These are phyloP conservation scores for Globicephala melas DNA, from an alignment of 2,113 vertebrate species.

Conservation along the genomic window DNA sequence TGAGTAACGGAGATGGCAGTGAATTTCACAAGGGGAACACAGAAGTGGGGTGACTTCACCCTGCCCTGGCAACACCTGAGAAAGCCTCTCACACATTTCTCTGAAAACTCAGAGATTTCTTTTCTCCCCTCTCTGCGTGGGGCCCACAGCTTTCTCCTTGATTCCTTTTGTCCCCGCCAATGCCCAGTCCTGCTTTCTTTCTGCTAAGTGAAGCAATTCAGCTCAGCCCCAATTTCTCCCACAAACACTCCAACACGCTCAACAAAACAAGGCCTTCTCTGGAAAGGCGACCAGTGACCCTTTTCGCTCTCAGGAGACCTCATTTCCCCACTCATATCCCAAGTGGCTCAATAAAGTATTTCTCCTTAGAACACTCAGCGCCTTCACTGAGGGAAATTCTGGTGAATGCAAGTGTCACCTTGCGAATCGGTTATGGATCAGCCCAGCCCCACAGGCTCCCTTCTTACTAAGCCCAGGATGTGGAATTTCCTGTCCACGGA, in stretches of 20 bases:
- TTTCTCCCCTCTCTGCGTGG: background rate
- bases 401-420: fast-evolving
- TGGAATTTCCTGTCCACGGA: background rate
- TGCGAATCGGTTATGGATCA: background rate
- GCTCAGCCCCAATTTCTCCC: background rate
- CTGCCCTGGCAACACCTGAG: fast-evolving
- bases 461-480: background rate
- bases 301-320: no score
- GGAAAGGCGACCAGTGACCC: fast-evolving
- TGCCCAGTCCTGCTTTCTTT: background rate
- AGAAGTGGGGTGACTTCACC: background rate
- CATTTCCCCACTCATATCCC: no score
- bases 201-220: background rate
- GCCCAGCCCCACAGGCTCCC: background rate
- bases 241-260: background rate
- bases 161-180: background rate
- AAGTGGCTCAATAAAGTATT: fast-evolving
- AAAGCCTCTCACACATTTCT: background rate
- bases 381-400: background rate
- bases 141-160: background rate
- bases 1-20: fast-evolving
- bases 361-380: background rate
- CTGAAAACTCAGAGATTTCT: background rate
- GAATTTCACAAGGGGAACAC: background rate
- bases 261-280: background rate